Percentiles rank a stretch among this genome's conserved stretches.
phyloP scores from a whole-genome alignment of 2,888 invertebrate genomes.

The Troides oblongomaculatus region DNA sequence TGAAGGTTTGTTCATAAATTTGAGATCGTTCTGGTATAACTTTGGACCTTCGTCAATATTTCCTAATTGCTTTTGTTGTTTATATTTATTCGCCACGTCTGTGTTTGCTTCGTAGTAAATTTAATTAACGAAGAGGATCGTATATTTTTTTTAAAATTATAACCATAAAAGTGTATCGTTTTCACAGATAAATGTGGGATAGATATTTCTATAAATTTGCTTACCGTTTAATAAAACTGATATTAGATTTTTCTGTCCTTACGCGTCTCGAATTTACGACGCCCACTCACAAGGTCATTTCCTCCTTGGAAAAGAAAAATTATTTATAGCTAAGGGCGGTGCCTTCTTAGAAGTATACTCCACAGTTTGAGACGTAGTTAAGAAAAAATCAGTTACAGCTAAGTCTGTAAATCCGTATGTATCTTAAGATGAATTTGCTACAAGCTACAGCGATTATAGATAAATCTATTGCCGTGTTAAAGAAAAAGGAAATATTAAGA shows the following conservation, averaged over 20 bases:
- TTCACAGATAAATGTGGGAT: too few species aligned
- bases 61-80: conserved; percentile 22
- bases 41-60: conserved; percentile 19
- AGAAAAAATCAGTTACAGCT: background rate
- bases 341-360: conserved; percentile 15
- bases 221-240: conserved; percentile 2
- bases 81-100: conserved; percentile 5
- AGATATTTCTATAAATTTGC: too few species aligned
- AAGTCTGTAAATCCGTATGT: background rate
- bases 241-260: conserved; percentile 16
- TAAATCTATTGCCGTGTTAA: too few species aligned
- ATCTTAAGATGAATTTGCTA: too few species aligned
- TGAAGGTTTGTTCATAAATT: conserved; percentile 16
- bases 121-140: background rate
- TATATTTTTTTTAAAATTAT: too few species aligned
- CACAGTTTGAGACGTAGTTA: conserved; percentile 8
- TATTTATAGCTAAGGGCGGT: conserved; percentile 22
- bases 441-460: too few species aligned
- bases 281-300: conserved; percentile 10
- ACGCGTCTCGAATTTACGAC: conserved; percentile 14
- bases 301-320: conserved; percentile 13
- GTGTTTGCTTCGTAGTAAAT: background rate
- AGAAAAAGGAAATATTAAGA: too few species aligned
- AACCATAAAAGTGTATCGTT: too few species aligned
- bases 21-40: conserved; percentile 17